Base-by-base conservation (phyloP, 2,888 invertebrate genomes). In the Nomada flava region DNA sequence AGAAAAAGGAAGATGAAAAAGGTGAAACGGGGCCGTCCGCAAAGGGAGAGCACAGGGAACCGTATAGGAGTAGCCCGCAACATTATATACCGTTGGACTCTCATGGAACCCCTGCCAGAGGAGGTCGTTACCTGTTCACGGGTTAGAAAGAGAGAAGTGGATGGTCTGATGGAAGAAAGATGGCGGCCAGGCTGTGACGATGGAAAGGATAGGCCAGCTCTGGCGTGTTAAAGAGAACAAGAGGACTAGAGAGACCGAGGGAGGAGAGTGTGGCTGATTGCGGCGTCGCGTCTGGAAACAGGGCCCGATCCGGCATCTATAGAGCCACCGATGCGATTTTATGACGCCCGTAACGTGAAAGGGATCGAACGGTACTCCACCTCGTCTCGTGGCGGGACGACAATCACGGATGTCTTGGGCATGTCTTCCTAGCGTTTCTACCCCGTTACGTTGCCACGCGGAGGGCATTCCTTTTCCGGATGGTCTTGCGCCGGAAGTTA, bases 351-450 rank as follows among this genome's bases (percentile, higher is more conserved):
- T 82, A 82, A 70, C 83, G 65, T 74, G 82, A 70, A 76, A 68
- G 59, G 36, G 76, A 81, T 71, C 83, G 75, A 86, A 90, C 89
- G 90, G 90, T 90, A 87, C 82, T 82, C 64, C 60, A 68, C 36
- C 36, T 55, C 50, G 20, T 76, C 60, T 55, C 75, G 73, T 70
- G 53, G 57, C 75, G 85, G 79, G 72, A 76, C 72, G 72, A 68
- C 42, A 63, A 74, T 53, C 62, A 59, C 67, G 47, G 60, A 36
- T 20, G 29, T 59, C 59, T 44, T 20, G 47, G n/a, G 50, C 23
- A 42, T 20, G 59, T 44, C 50, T 23, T 29, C n/a, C 5, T 7
- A n/a, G 11, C 15, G 42, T 70, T 59, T 65, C 64, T 60, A 69
- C 72, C 68, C 76, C 73, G 85, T 84, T 85, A 85, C 70, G 59